Evolutionary conservation across 1,140 invertebrate genomes (phyloP).

Genomic region (Leptonema lineaticorne): DNA sequence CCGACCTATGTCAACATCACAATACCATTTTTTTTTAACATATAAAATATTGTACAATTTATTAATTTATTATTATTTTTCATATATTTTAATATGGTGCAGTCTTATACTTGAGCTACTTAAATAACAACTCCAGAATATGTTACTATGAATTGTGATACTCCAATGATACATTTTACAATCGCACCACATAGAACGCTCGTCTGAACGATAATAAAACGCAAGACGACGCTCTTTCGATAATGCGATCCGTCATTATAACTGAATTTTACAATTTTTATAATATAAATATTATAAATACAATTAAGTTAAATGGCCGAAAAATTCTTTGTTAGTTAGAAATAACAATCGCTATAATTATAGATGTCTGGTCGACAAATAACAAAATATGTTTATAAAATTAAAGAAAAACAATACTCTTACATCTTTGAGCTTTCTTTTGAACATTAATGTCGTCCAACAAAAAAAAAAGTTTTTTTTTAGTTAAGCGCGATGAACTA

Average conservation of each 20-base stretch:
- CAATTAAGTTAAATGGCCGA: conserved; percentile 41
- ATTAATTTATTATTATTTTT: conserved; percentile 18
- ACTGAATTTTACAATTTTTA: conserved; percentile 33
- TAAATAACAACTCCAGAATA: conserved; percentile 36
- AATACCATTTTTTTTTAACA: conserved; percentile 8
- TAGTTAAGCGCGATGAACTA: background rate
- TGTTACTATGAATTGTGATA: conserved; percentile 32
- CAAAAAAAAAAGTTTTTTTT: background rate
- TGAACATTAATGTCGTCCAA: too few species aligned
- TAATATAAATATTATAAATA: conserved; percentile 23
- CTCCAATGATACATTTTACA: conserved; percentile 26
- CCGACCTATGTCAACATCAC: too few species aligned
- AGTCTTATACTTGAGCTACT: conserved; percentile 42
- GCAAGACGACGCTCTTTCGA: too few species aligned
- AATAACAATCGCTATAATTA: conserved; percentile 31
- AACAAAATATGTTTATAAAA: conserved; percentile 28
- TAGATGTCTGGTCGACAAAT: conserved; percentile 41
- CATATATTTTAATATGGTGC: conserved; percentile 32
- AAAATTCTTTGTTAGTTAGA: conserved; percentile 31
- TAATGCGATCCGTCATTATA: too few species aligned
- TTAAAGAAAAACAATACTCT: conserved; percentile 24
- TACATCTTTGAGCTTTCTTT: conserved; percentile 29
- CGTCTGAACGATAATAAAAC: background rate
- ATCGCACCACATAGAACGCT: background rate
- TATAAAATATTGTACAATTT: conserved; percentile 34